phyloP scores from a whole-genome alignment of 2,113 vertebrate species.

The Halcyon senegalensis region DNA sequence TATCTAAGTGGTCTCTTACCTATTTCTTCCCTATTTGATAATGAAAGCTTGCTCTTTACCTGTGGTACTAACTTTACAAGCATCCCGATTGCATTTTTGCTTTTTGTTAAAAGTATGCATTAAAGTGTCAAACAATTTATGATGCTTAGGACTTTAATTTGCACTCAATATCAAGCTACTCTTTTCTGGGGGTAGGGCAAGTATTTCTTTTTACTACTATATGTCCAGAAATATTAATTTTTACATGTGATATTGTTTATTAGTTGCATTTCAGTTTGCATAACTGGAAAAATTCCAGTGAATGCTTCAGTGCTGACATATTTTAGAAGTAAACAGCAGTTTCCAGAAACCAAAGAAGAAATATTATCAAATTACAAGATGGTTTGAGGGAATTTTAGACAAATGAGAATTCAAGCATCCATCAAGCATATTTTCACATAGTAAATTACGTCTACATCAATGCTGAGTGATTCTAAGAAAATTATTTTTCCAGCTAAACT shows the following conservation, averaged over 20 bases:
- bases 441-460: not conserved
- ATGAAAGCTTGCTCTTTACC: not conserved
- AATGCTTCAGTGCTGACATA: not conserved
- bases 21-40: not conserved
- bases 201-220: not conserved
- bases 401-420: not conserved
- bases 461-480: not conserved
- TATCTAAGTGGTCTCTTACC: not conserved
- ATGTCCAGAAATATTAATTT: not conserved
- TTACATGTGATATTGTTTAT: not conserved
- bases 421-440: not conserved
- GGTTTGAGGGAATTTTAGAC: not conserved
- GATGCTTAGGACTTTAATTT: not conserved
- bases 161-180: not conserved
- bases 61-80: not conserved
- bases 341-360: not conserved
- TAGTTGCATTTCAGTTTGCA: not conserved
- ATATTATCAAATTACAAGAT: not conserved
- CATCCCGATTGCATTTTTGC: not conserved
- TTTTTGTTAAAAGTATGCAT: not conserved
- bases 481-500: not conserved
- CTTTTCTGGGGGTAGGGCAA: rapidly evolving
- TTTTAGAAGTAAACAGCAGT: not conserved
- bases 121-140: not conserved
- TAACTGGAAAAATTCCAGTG: not conserved